Conservation (phyloP, 2,888 invertebrate genomes). For the Embidobia sp. region DNA sequence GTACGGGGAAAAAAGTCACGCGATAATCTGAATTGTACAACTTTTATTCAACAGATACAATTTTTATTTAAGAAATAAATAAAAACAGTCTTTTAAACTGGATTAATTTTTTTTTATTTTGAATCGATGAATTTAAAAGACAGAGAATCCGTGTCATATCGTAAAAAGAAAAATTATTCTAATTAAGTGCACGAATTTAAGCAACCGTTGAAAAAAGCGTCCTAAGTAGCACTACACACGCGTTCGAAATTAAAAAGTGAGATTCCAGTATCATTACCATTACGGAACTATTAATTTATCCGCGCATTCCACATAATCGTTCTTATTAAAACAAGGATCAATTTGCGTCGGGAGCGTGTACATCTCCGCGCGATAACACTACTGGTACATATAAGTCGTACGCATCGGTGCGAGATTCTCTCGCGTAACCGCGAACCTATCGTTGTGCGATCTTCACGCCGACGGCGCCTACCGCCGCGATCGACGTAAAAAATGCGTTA, state of each 20-base stretch:
- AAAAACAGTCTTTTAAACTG: too few species aligned
- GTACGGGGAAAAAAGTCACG: too few species aligned
- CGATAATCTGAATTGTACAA: too few species aligned
- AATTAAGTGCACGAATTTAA: neutral
- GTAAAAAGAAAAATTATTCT: neutral
- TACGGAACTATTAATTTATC: conserved; percentile 55
- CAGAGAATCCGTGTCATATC: too few species aligned
- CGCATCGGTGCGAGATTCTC: conserved; percentile 54
- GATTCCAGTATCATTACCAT: conserved; percentile 28
- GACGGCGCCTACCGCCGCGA: conserved; percentile 69
- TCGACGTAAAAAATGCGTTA: conserved; percentile 63
- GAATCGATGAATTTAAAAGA: too few species aligned
- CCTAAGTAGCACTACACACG: neutral
- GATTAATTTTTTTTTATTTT: too few species aligned
- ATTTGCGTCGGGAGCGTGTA: conserved; percentile 61
- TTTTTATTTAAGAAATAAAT: too few species aligned
- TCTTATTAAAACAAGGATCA: conserved; percentile 63
- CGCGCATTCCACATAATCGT: conserved; percentile 60
- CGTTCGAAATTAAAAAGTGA: conserved; percentile 37
- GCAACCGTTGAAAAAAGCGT: neutral
- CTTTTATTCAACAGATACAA: too few species aligned
- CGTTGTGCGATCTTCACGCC: conserved; percentile 76
- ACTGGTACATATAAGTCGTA: conserved; percentile 50
- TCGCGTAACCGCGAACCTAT: conserved; percentile 54
- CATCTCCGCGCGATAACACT: conserved; percentile 57